phyloP scores from a whole-genome alignment of 2,113 vertebrate genomes.

The Tautogolabrus adspersus region DNA sequence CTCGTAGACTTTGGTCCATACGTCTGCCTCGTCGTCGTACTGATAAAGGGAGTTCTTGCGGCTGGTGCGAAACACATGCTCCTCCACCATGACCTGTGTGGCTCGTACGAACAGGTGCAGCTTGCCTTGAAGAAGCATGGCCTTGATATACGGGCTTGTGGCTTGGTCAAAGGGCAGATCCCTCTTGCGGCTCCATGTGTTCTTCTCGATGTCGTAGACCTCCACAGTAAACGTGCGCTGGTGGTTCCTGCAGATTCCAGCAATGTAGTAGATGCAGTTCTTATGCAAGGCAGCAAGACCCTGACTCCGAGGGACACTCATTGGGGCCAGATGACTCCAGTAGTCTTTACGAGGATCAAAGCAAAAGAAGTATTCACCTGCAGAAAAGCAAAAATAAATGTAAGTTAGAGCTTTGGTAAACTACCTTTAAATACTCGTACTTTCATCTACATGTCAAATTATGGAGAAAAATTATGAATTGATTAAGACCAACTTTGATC shows the following conservation, averaged over 20 bases:
- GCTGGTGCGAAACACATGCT: constrained; percentile 98
- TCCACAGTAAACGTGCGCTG: constrained; percentile 97
- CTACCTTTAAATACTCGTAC: neutral
- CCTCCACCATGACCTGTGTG: constrained; percentile 98
- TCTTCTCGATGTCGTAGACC: constrained; percentile 95
- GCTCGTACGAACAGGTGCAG: constrained; percentile 97
- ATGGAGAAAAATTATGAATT: neutral
- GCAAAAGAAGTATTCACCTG: constrained; percentile 98
- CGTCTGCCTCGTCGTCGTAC: constrained; percentile 92
- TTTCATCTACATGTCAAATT: neutral
- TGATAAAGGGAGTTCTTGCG: constrained; percentile 99
- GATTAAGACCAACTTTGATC: neutral
- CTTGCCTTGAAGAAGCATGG: constrained; percentile 92
- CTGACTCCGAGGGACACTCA: constrained; percentile 95
- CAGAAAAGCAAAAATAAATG: constrained; percentile 39
- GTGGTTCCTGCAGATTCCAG: constrained; percentile 95
- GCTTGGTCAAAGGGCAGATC: constrained; percentile 97
- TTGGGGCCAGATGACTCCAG: constrained; percentile 95
- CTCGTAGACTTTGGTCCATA: constrained; percentile 96
- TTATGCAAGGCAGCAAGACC: constrained; percentile 94
- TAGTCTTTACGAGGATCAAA: constrained; percentile 97
- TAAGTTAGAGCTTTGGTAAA: neutral
- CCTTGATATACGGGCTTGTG: constrained; percentile 97
- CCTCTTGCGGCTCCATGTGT: constrained; percentile 91
- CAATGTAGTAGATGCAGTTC: constrained; percentile 96